Evolutionary conservation across 2,113 vertebrate genomes (phyloP), one percentile per base, ranked within the genome.

Genomic region (Tonatia bakeri): DNA sequence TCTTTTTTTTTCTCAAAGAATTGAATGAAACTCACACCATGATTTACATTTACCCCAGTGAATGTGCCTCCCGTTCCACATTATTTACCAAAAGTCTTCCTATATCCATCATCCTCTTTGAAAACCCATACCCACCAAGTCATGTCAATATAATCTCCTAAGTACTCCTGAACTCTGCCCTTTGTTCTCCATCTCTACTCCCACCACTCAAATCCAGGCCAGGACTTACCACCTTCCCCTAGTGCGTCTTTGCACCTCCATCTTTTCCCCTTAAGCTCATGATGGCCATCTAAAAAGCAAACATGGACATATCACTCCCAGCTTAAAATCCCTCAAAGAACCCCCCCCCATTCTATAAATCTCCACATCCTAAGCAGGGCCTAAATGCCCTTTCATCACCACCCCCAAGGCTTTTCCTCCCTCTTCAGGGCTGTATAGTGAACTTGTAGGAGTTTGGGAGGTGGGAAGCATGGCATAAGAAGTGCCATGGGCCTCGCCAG

Each of bases 1-100:
- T 91, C 84, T 90, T 90, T 94, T 87, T 97, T 87, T 97, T 96
- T 94, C 45, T 31, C 47, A 65, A 94, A 96, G 76, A 81, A 95
- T 3, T 64, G 54, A 94, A 94, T 92, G 91, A 97, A 97, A 96
- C 36, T 88, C 87, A 97, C 17, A 56, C 75, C 80, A 76, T 52
- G 88, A 92, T 95, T 97, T 95, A 84, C 45, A 85, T 28, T 69
- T 70, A 77, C 38, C 88, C 61, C 43, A 87, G 43, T 45, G 73
- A 94, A 85, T 28, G 36, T 19, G 15, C 45, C 64, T 81, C 92
- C 77, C 50, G 65, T 81, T 94, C 38, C 81, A 86, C 33, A n/a
- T 31, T 92, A 91, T 91, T 82, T 81, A 85, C 84, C 10, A 11
- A 20, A 87, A 77, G 45, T 81, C 64, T 90, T 91, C 59, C 38